These are phyloP conservation scores for Fulica atra DNA, from an alignment of 2,113 vertebrate species.

Conservation along the genomic window DNA sequence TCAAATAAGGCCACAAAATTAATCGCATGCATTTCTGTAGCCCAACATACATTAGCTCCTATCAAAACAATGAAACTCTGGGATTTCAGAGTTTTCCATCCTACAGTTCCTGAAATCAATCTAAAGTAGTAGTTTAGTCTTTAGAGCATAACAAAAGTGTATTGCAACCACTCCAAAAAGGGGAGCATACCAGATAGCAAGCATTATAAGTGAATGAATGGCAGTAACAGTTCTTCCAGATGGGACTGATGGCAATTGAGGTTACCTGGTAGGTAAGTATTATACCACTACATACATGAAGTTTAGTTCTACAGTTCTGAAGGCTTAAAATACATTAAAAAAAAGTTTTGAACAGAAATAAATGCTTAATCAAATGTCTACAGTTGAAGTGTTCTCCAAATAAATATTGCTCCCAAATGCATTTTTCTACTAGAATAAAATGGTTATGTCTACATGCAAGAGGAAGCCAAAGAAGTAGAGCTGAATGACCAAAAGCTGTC, in stretches of 20 bases:
- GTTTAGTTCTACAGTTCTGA: background rate
- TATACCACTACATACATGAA: background rate
- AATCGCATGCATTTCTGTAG: too few relatives aligned
- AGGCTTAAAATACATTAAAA: background rate
- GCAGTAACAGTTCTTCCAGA: background rate
- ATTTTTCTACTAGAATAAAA: background rate
- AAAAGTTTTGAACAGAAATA: background rate
- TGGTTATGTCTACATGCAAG: background rate
- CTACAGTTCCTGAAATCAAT: background rate
- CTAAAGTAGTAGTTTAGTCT: background rate
- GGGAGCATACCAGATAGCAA: background rate
- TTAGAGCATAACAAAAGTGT: background rate
- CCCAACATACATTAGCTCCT: background rate
- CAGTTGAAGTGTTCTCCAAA: background rate
- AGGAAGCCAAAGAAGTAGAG: background rate
- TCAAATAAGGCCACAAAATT: background rate
- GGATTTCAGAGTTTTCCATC: background rate
- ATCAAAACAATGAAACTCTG: background rate
- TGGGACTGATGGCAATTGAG: background rate
- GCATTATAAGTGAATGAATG: background rate
- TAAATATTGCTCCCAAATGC: background rate
- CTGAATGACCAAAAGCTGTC: background rate
- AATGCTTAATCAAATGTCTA: background rate
- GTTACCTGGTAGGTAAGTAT: background rate
- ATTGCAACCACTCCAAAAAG: background rate